Base-by-base conservation (phyloP, 2,113 vertebrate genomes). In the Corythaixoides concolor region DNA sequence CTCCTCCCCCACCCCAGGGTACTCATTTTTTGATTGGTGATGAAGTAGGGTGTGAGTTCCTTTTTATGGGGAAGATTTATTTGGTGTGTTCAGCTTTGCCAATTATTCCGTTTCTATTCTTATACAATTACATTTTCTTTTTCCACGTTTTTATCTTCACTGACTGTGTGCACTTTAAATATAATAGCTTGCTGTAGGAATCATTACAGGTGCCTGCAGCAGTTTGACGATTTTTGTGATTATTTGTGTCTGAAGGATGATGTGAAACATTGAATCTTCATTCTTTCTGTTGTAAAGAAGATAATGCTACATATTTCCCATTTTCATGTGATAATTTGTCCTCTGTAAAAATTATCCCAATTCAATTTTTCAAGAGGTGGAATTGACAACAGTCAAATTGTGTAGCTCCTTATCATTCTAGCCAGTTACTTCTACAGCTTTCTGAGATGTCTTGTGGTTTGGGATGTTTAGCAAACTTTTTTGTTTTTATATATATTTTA, bases 1-100 rank as follows among this genome's bases (percentile, higher is more conserved):
- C 21, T 27, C 7, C 28, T n/a, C 3, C 5, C 17, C 6, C 3
- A 3, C 2, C 7, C 2, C 0, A 0, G 1, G 8, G 5, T 47
- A 13, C 5, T 60, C 6, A 12, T 18, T 77, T 77, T 55, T 55
- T 50, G 12, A 13, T 28, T 15, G 12, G 11, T 74, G 35, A 23
- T 80, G 55, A 83, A 83, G 69, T 30, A 39, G 49, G 28, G 8
- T 8, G 2, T 4, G 39, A 89, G 12, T 49, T 80, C 10, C 23
- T 80, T 15, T 75, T 68, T 9, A 3, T 30, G 14, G 39, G n/a
- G n/a, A 84, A 52, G 39, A 22, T 62, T 37, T 85, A 24, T 21
- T 90, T 56, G 53, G 33, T 47, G 15, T 39, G 19, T 82, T 77
- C 33, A 76, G 8, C 22, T 45, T 60, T 66, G 9, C 11, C 41